Evolutionary conservation across 2,797 vertebrate genomes (phyloP).

Genomic region (Ictinia mississippiensis): DNA sequence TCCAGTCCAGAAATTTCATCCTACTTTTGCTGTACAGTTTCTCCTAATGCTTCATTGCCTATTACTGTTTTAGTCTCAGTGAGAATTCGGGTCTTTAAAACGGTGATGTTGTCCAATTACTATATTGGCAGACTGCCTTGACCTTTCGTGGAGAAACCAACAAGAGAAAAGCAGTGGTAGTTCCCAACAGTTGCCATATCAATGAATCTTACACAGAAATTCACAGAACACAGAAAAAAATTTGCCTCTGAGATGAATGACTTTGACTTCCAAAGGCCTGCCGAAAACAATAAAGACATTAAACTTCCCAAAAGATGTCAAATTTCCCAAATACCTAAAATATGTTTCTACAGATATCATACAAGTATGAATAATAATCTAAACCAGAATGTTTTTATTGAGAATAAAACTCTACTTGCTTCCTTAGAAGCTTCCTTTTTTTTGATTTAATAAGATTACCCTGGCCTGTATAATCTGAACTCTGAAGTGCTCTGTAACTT

Average conservation of each 20-base stretch:
- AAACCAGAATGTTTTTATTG: neutral
- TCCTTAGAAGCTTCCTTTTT: neutral
- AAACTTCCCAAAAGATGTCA: neutral
- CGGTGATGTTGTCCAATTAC: neutral
- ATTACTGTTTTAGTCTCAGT: neutral
- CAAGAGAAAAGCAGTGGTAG: neutral
- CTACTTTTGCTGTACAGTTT: neutral
- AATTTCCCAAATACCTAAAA: neutral
- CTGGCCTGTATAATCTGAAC: neutral
- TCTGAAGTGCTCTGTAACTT: neutral
- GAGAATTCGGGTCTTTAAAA: neutral
- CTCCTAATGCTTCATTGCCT: neutral
- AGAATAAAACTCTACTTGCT: neutral
- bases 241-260: neutral
- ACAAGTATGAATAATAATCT: neutral
- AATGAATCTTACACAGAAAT: neutral
- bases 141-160: conserved; percentile 1
- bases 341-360: neutral
- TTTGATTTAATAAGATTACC: neutral
- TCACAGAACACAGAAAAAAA: neutral
- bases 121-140: neutral
- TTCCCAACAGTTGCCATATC: conserved; percentile 1
- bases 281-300: neutral
- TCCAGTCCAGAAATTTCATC: neutral
- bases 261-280: neutral